phyloP scores from a whole-genome alignment of 2,113 vertebrate species.

The Coturnix japonica region DNA sequence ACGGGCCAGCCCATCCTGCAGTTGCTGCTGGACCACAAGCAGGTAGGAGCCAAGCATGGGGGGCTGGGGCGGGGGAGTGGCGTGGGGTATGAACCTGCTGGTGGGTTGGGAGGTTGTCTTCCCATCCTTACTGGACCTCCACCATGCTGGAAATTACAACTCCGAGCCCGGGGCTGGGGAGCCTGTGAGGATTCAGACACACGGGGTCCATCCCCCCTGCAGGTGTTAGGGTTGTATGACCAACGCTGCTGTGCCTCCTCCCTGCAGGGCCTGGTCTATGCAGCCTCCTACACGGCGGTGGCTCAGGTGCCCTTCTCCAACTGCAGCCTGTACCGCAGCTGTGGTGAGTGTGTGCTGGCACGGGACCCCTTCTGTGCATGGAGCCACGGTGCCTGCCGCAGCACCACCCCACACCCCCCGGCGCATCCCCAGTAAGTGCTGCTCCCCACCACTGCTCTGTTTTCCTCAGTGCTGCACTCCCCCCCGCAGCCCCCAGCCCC shows the following conservation, averaged over 20 bases:
- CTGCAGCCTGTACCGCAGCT: conserved; percentile 92
- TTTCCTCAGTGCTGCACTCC: neutral
- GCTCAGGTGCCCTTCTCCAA: conserved; percentile 91
- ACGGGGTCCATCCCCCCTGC: neutral
- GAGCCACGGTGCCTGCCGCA: conserved; percentile 81
- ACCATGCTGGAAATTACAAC: neutral
- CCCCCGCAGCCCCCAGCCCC: accelerated
- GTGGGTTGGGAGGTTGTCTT: neutral
- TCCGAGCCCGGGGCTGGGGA: neutral
- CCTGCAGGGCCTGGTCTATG: conserved; percentile 84
- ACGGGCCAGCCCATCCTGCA: conserved; percentile 83
- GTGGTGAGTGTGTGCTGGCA: conserved; percentile 92
- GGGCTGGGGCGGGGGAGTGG: neutral
- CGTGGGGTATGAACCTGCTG: neutral
- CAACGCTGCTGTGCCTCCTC: accelerated
- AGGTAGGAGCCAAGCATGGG: neutral
- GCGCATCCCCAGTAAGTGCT: conserved; percentile 63
- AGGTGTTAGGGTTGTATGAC: accelerated
- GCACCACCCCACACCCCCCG: neutral
- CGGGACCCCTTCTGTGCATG: conserved; percentile 96
- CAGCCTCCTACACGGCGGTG: conserved; percentile 83
- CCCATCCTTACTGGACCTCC: neutral
- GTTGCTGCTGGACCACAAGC: conserved; percentile 84
- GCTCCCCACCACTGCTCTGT: neutral
- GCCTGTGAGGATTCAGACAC: neutral